Conservation (phyloP, 1,140 invertebrate species). For the Octopus sinensis region DNA sequence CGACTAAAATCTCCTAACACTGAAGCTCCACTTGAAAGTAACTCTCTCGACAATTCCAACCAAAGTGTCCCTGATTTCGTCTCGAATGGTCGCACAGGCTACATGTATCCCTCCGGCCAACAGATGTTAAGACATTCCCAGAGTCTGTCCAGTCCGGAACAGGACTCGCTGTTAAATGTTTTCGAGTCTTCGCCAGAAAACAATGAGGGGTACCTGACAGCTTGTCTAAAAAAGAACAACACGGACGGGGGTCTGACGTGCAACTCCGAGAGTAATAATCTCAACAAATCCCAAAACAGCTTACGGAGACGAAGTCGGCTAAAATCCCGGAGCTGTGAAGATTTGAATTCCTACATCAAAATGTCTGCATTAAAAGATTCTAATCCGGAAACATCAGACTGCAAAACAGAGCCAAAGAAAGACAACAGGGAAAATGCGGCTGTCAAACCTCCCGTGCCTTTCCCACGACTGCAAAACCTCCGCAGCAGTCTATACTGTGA, state of each 20-base stretch:
- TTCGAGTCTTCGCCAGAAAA: neutral
- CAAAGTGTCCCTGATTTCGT: conserved; percentile 22
- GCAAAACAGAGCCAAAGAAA: conserved; percentile 9
- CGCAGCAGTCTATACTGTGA: conserved; percentile 31
- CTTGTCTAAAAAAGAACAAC: neutral
- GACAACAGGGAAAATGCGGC: conserved; percentile 17
- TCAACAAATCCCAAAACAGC: neutral
- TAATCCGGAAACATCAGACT: conserved; percentile 26
- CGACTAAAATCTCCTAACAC: conserved; percentile 21
- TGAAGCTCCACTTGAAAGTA: conserved; percentile 27
- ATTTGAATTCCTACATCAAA: conserved; percentile 42
- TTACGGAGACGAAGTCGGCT: conserved; percentile 21
- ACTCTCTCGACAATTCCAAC: conserved; percentile 9
- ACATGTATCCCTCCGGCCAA: neutral
- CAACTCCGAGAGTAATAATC: neutral
- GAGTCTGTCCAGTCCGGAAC: neutral
- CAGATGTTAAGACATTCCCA: conserved; percentile 5
- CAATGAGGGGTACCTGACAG: neutral
- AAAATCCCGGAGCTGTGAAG: conserved; percentile 48
- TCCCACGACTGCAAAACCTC: conserved; percentile 40
- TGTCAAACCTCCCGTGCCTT: conserved; percentile 36
- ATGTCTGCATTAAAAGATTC: conserved; percentile 16
- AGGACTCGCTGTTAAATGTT: neutral
- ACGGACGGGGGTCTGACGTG: neutral
- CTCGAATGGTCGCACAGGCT: conserved; percentile 11